phyloP scores from a whole-genome alignment of 2,888 invertebrate genomes.

The Magallana nippona region DNA sequence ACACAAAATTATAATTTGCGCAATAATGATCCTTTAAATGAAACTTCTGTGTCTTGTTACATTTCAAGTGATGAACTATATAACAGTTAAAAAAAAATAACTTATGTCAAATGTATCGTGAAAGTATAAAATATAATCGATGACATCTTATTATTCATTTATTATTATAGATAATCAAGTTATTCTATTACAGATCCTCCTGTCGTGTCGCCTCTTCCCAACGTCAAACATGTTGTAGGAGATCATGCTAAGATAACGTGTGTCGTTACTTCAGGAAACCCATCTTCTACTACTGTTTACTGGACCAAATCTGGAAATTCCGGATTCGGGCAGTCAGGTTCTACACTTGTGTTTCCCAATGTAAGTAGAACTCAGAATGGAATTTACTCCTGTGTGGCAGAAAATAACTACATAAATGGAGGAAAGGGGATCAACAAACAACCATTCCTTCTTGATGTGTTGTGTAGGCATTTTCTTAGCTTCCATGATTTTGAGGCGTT shows the following conservation, averaged over 20 bases:
- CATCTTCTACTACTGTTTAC: neutral
- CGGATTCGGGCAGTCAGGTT: neutral
- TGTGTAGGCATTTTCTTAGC: neutral
- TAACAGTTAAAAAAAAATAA: too few relatives aligned
- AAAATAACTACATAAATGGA: neutral
- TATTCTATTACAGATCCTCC: neutral
- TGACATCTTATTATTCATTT: too few relatives aligned
- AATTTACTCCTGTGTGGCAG: neutral
- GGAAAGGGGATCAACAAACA: neutral
- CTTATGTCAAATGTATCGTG: too few relatives aligned
- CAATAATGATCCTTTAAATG: too few relatives aligned
- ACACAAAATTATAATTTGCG: too few relatives aligned
- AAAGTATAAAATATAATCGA: too few relatives aligned
- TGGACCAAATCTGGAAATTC: conserved; percentile 2
- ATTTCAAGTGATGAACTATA: neutral
- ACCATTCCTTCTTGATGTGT: neutral
- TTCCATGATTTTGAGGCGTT: too few relatives aligned
- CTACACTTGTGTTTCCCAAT: neutral
- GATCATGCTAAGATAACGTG: neutral
- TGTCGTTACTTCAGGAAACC: neutral
- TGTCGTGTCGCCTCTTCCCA: neutral
- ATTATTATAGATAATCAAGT: too few relatives aligned
- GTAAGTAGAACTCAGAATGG: neutral
- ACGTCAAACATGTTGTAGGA: neutral
- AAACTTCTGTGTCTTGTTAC: neutral